Conservation (phyloP, 2,888 invertebrate genomes). For the Nemurella pictetii region DNA sequence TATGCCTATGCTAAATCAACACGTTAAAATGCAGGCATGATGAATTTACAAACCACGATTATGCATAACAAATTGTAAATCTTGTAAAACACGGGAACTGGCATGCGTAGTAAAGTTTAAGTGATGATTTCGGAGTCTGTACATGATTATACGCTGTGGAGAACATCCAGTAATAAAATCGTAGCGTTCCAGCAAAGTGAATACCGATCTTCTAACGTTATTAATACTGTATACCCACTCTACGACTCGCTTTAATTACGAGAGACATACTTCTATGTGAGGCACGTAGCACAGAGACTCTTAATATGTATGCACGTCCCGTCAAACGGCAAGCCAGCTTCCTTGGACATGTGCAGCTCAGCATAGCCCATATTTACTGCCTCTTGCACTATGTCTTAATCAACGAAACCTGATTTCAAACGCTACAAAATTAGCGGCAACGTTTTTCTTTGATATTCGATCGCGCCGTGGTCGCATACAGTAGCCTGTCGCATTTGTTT, state of each 20-base stretch:
- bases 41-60: no score
- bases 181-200: no score
- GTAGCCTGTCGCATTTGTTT: slow-evolving; percentile 5
- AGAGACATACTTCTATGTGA: background rate
- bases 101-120: background rate
- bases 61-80: background rate
- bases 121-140: background rate
- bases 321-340: background rate
- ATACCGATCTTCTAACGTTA: background rate
- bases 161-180: background rate
- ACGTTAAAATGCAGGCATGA: no score
- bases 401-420: slow-evolving; percentile 19
- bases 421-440: background rate
- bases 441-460: background rate
- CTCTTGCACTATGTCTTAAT: slow-evolving; percentile 15
- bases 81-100: background rate
- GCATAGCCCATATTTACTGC: slow-evolving; percentile 1
- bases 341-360: background rate
- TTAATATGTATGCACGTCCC: background rate
- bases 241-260: background rate
- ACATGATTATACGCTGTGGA: background rate
- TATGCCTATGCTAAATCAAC: no score
- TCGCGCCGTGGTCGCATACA: background rate
- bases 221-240: background rate
- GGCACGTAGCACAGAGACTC: background rate